These are phyloP conservation scores for Prunella himalayana DNA, from an alignment of 2,113 vertebrate genomes.

Conservation along the genomic window DNA sequence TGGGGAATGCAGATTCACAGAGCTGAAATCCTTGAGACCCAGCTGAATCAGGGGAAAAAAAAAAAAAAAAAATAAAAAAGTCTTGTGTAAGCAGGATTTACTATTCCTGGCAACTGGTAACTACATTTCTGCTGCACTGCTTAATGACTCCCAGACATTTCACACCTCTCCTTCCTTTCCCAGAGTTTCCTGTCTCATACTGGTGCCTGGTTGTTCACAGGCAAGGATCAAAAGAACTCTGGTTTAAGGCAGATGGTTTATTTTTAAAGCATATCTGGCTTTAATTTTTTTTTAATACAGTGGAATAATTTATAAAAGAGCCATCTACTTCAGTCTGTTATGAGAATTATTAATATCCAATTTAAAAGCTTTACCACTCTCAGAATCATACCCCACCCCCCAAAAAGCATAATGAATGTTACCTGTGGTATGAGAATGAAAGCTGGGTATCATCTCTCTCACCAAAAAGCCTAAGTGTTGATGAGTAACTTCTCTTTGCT, in stretches of 20 bases:
- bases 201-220: not conserved
- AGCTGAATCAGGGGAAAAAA: not conserved
- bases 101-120: not conserved
- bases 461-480: not conserved
- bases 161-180: constrained; percentile 36
- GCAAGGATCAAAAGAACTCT: not conserved
- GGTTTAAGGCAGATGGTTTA: constrained; percentile 9
- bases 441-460: not conserved
- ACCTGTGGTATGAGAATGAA: not conserved
- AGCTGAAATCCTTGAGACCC: not conserved
- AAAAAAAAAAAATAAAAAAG: not conserved
- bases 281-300: not conserved
- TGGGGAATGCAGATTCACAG: rapidly evolving
- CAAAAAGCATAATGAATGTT: not conserved
- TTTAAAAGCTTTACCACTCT: not conserved
- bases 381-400: not conserved
- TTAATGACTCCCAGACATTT: constrained; percentile 43
- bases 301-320: not conserved
- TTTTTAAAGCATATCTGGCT: constrained; percentile 2
- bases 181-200: not conserved
- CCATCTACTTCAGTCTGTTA: not conserved
- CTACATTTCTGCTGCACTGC: not conserved
- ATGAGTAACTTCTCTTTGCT: not conserved
- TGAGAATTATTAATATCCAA: not conserved
- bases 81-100: not conserved